Evolutionary conservation across 2,888 invertebrate genomes (phyloP), one percentile per base, ranked within the genome.

Genomic region (Agrotis puta): DNA sequence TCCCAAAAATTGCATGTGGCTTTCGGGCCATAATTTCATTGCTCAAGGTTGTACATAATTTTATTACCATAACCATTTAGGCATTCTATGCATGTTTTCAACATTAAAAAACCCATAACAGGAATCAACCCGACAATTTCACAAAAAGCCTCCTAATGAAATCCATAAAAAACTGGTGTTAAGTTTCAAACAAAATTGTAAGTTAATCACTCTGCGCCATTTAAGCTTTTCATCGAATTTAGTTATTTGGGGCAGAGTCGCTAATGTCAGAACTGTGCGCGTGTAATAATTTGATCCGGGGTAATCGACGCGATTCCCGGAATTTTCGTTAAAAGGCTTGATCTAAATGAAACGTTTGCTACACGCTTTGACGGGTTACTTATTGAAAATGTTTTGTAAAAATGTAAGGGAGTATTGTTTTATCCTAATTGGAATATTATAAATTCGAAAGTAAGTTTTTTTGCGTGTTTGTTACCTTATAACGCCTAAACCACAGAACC

Each of bases 271-370:
- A 72, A 20, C 14, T 33, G 39, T 57, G 71, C 56, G 63, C 63
- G 79, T 73, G 64, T 73, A 18, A 64, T 27, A 75, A 79, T 72
- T 64, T 73, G 61, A 64, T 64, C 61, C 22, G 3, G 39, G n/a
- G 61, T 64, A 64, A 79, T 73, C 56, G 50, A 27, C 59, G 43
- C 61, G 50, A 27, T 54, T 27, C 16, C n/a, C 16, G 51, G 11
- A 51, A 56, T 56, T 57, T 73, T 47, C 0, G 27, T 18, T 76
- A 43, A 79, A 79, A 79, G 61, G 50, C 18, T 57, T 58, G 64
- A 79, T 64, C 22, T 33, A 33, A 22, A 22, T 50, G 11, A 63
- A 79, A 54, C 27, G 45, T 33, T 24, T 6, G 22, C 45, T 27
- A 33, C 24, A 50, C 39, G 14, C 24, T 6, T 33, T 20, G 7